These are phyloP conservation scores for Agriotes lineatus DNA, from an alignment of 2,888 invertebrate genomes.

Conservation along the genomic window DNA sequence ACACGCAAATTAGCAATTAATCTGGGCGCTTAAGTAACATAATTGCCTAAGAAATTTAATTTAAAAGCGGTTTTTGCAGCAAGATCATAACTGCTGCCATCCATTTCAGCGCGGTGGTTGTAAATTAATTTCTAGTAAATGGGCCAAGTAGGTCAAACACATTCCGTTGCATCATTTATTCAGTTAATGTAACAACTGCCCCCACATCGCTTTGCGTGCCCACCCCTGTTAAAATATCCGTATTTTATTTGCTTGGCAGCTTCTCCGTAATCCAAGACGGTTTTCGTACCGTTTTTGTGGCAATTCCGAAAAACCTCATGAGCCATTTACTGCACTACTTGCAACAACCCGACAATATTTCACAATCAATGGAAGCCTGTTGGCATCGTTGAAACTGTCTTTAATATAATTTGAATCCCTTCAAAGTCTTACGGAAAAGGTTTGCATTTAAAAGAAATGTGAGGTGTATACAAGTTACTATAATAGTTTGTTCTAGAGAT, in stretches of 20 bases:
- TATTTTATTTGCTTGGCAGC: background rate
- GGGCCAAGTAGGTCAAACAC: conserved; percentile 28
- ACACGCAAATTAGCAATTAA: background rate
- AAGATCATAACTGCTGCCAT: conserved; percentile 6
- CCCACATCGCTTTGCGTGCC: background rate
- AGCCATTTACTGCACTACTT: no score
- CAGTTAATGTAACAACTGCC: conserved; percentile 15
- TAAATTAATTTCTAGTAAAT: conserved; percentile 24
- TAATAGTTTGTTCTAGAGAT: no score
- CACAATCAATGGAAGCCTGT: background rate
- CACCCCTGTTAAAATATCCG: background rate
- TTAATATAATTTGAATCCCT: no score
- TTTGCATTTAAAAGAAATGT: no score
- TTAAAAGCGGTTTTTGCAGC: background rate
- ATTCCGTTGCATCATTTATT: conserved; percentile 26
- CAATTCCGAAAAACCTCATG: no score
- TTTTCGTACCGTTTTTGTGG: background rate
- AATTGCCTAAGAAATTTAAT: background rate
- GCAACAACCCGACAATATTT: no score
- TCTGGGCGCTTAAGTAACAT: background rate
- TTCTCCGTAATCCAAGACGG: background rate
- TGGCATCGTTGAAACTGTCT: background rate
- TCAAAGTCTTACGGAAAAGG: no score
- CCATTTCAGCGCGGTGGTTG: conserved; percentile 1
- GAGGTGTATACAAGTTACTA: no score